Evolutionary conservation across 2,113 vertebrate species (phyloP).

Genomic region (Tenebrosternarchus preto): DNA sequence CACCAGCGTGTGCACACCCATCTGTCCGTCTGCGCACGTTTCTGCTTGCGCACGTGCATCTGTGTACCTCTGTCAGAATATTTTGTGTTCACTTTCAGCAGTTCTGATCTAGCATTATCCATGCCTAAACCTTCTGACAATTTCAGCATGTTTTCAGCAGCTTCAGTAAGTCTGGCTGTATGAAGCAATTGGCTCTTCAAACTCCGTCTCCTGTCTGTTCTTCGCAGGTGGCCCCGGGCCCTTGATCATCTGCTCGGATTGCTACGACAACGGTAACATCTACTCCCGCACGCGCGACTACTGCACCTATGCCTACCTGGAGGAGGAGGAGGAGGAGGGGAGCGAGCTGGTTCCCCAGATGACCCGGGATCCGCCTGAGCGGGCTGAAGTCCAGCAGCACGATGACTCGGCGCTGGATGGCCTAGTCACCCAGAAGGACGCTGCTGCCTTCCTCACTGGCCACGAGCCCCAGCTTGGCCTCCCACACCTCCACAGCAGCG

Average conservation of each 20-base stretch:
- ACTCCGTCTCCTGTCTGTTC: background rate
- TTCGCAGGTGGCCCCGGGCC: slow-evolving; percentile 67
- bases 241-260: slow-evolving; percentile 93
- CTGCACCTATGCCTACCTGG: slow-evolving; percentile 87
- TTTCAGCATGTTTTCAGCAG: no score
- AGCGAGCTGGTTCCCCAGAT: slow-evolving; percentile 80
- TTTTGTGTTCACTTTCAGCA: no score
- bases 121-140: no score
- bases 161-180: background rate
- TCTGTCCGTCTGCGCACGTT: no score
- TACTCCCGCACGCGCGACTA: slow-evolving; percentile 89
- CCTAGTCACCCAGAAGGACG: slow-evolving; percentile 65
- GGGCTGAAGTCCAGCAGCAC: slow-evolving; percentile 49
- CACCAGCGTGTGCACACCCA: background rate
- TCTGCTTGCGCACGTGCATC: no score
- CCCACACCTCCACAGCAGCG: slow-evolving; percentile 69
- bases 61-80: no score
- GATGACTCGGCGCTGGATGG: background rate
- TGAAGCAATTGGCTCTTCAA: background rate
- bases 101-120: no score
- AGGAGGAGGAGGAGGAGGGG: slow-evolving; percentile 91
- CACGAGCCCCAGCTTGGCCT: slow-evolving; percentile 74
- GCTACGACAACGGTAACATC: slow-evolving; percentile 94
- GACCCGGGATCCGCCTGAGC: slow-evolving; percentile 73
- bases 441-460: slow-evolving; percentile 69